Evolutionary conservation across 2,797 vertebrate species (phyloP).

Genomic region (Picus viridis): DNA sequence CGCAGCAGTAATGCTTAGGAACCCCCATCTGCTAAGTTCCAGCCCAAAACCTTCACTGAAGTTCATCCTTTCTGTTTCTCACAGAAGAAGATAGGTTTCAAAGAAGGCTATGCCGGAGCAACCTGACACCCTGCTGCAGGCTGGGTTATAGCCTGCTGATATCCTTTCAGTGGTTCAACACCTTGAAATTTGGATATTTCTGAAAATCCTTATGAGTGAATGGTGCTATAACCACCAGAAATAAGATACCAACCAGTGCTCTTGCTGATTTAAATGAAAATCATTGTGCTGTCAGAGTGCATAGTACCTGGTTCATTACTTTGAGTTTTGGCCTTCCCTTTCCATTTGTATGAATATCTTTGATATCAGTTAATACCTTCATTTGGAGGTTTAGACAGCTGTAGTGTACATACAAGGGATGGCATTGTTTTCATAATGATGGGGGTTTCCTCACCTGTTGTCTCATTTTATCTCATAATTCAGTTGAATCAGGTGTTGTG

Average conservation of each 20-base stretch:
- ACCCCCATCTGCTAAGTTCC: background rate
- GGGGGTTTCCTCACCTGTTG: constrained; percentile 35
- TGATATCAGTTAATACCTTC: constrained; percentile 60
- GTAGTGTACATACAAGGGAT: constrained; percentile 28
- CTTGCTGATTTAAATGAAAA: constrained; percentile 1
- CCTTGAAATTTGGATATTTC: constrained; percentile 3
- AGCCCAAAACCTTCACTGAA: background rate
- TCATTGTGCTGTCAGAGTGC: constrained; percentile 29
- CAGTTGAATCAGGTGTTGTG: constrained; percentile 27
- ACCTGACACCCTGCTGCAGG: background rate
- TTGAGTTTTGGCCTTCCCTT: constrained; percentile 19
- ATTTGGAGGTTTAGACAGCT: constrained; percentile 50
- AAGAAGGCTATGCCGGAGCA: background rate
- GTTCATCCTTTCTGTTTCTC: background rate
- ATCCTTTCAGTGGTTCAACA: background rate
- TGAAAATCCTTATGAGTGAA: constrained; percentile 27
- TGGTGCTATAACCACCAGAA: background rate
- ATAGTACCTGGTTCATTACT: constrained; percentile 14
- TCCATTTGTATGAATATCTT: constrained; percentile 34
- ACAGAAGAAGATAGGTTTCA: background rate
- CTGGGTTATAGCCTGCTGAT: background rate
- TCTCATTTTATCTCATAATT: constrained; percentile 20
- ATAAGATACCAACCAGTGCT: background rate
- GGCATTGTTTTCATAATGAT: constrained; percentile 49
- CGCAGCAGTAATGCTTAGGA: background rate